These are phyloP conservation scores for Pseudopleuronectes americanus DNA, from an alignment of 2,797 vertebrate genomes.

Conservation along the genomic window DNA sequence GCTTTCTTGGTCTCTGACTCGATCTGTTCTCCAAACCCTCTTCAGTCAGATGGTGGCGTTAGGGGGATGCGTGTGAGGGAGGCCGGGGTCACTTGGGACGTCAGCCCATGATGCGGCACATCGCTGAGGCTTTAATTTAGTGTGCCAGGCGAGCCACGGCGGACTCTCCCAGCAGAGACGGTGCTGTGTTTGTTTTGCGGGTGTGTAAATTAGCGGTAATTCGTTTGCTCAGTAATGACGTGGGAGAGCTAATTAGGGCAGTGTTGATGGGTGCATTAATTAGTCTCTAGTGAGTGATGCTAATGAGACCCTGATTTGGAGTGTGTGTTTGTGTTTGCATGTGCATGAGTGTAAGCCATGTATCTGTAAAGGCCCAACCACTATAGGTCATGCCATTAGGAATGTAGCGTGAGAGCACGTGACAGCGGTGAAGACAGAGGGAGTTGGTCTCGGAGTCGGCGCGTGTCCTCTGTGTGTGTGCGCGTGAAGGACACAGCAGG, in stretches of 20 bases:
- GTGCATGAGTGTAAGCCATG: slow-evolving; percentile 61
- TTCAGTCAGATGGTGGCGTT: slow-evolving; percentile 1
- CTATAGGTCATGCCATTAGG: slow-evolving; percentile 62
- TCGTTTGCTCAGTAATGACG: slow-evolving; percentile 87
- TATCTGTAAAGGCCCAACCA: slow-evolving; percentile 60
- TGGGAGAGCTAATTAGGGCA: slow-evolving; percentile 85
- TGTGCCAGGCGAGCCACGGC: slow-evolving; percentile 48
- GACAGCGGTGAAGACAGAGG: neutral
- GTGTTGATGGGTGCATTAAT: slow-evolving; percentile 86
- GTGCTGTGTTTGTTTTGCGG: slow-evolving; percentile 85
- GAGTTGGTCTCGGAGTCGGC: slow-evolving; percentile 16
- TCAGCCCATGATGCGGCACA: slow-evolving; percentile 38
- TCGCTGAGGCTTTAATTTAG: slow-evolving; percentile 63
- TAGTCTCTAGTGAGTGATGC: slow-evolving; percentile 84
- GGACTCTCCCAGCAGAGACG: slow-evolving; percentile 77
- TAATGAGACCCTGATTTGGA: slow-evolving; percentile 84
- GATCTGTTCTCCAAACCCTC: neutral
- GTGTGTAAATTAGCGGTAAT: slow-evolving; percentile 85
- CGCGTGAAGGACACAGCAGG: slow-evolving; percentile 24
- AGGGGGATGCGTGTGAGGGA: neutral
- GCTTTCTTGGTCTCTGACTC: neutral
- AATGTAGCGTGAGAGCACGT: slow-evolving; percentile 25
- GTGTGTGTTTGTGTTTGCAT: slow-evolving; percentile 71
- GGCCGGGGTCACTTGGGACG: slow-evolving; percentile 46
- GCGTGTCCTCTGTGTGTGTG: slow-evolving; percentile 14